Evolutionary conservation across 2,113 vertebrate genomes (phyloP).

Genomic region (Felis catus): F.catus_Fca126_mat1.0 CM031421.1:114234001-114234500

Average conservation of each 20-base stretch:
- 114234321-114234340: background rate
- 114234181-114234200: background rate
- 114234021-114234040: background rate
- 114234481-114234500: background rate
- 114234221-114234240: background rate
- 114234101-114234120: background rate
- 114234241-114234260: background rate
- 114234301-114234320: background rate
- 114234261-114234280: background rate
- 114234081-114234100: background rate
- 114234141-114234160: background rate
- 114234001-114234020: background rate
- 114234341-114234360: background rate
- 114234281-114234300: background rate
- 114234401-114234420: background rate
- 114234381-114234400: background rate
- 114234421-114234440: background rate
- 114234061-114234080: background rate
- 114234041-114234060: background rate
- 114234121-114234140: background rate
- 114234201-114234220: background rate
- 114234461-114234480: background rate
- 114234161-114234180: background rate
- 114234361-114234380: background rate
- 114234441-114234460: background rate